phyloP scores from a whole-genome alignment of 2,888 invertebrate genomes.

The Pollenia griseotomentosa region DNA sequence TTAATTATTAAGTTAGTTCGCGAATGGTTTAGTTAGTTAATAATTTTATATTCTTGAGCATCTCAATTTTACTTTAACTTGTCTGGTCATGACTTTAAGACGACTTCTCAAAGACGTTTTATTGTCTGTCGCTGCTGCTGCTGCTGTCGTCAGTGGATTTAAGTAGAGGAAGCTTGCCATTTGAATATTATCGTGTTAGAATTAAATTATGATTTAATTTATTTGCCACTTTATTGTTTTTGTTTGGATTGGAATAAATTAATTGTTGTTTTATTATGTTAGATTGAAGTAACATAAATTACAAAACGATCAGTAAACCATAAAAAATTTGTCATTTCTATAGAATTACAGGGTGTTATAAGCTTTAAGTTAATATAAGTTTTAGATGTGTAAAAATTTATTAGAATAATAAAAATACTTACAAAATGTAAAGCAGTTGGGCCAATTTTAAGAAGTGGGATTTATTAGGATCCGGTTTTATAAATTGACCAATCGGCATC shows the following conservation, averaged over 20 bases:
- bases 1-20: slow-evolving; percentile 13
- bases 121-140: neutral
- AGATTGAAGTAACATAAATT: slow-evolving; percentile 7
- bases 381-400: too few relatives aligned
- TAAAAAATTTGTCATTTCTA: too few relatives aligned
- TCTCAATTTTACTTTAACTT: slow-evolving; percentile 46
- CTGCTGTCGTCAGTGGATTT: slow-evolving; percentile 1
- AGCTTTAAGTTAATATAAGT: too few relatives aligned
- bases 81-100: slow-evolving; percentile 33
- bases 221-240: slow-evolving; percentile 26
- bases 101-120: slow-evolving; percentile 15
- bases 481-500: too few relatives aligned
- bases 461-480: too few relatives aligned
- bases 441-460: too few relatives aligned
- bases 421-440: too few relatives aligned
- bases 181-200: slow-evolving; percentile 54
- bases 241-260: slow-evolving; percentile 49
- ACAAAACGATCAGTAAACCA: neutral
- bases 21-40: neutral
- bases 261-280: slow-evolving; percentile 31
- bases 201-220: slow-evolving; percentile 53
- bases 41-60: slow-evolving; percentile 44
- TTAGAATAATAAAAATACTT: too few relatives aligned
- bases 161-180: slow-evolving; percentile 55
- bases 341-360: too few relatives aligned